Conservation (phyloP, 2,888 invertebrate species). For the Proisotoma minuta region DNA sequence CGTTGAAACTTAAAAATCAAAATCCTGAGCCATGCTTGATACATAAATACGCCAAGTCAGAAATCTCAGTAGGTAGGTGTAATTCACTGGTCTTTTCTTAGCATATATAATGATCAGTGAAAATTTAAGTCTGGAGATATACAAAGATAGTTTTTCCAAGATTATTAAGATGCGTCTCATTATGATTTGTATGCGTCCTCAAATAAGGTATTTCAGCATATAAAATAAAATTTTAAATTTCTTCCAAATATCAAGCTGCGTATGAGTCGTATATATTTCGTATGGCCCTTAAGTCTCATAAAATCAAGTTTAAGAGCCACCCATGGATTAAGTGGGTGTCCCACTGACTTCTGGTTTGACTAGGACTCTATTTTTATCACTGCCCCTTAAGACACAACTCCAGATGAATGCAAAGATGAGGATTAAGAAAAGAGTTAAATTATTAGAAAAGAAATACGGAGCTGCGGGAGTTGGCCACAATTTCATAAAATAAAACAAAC, state of each 20-base stretch:
- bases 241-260: constrained; percentile 4
- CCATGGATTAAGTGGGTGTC: not conserved
- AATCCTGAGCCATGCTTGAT: too few species aligned
- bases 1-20: too few species aligned
- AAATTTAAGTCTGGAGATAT: too few species aligned
- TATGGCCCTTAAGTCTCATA: not conserved
- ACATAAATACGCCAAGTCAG: too few species aligned
- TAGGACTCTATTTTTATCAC: constrained; percentile 4
- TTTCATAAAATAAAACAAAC: constrained; percentile 24
- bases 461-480: constrained; percentile 6
- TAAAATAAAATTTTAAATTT: constrained; percentile 1
- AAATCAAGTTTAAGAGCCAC: not conserved
- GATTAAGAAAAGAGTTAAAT: constrained; percentile 6
- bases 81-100: too few species aligned
- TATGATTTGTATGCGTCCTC: not conserved
- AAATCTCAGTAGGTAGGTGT: too few species aligned
- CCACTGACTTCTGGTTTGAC: not conserved
- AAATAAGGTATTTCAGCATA: not conserved
- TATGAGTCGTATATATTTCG: not conserved
- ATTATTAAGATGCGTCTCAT: constrained; percentile 6
- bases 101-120: too few species aligned
- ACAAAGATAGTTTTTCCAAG: too few species aligned
- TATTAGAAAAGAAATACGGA: not conserved
- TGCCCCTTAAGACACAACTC: not conserved
- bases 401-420: not conserved